phyloP scores from a whole-genome alignment of 1,140 invertebrate genomes.

The Macrosteles quadrilineatus region DNA sequence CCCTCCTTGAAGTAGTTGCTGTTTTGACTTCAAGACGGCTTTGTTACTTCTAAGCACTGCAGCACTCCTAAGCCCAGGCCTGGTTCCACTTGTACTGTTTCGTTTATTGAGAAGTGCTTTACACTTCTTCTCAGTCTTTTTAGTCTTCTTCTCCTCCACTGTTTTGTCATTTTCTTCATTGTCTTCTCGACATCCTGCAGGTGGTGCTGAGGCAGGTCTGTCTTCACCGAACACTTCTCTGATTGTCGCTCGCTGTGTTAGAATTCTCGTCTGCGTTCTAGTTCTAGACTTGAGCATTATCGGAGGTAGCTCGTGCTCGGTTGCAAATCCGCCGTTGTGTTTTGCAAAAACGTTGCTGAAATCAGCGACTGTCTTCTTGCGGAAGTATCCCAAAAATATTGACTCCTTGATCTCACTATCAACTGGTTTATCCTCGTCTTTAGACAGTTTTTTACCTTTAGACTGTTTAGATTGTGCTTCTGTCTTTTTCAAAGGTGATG shows the following conservation, averaged over 20 bases:
- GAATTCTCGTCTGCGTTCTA: slow-evolving; percentile 70
- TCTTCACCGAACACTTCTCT: slow-evolving; percentile 77
- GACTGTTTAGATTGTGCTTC: slow-evolving; percentile 36
- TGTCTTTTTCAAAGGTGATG: slow-evolving; percentile 45
- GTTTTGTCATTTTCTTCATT: slow-evolving; percentile 43
- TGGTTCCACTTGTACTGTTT: slow-evolving; percentile 22
- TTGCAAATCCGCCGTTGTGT: slow-evolving; percentile 56
- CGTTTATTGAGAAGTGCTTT: slow-evolving; percentile 34
- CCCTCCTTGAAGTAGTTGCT: slow-evolving; percentile 50
- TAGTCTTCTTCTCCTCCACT: slow-evolving; percentile 40
- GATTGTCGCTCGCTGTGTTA: slow-evolving; percentile 75
- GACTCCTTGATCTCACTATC: slow-evolving; percentile 52
- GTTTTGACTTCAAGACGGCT: slow-evolving; percentile 54
- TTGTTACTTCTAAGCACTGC: slow-evolving; percentile 57
- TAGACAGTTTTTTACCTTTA: slow-evolving; percentile 55
- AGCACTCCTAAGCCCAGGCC: slow-evolving; percentile 35
- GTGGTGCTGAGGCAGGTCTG: slow-evolving; percentile 65
- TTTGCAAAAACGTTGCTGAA: slow-evolving; percentile 68
- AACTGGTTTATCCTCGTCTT: slow-evolving; percentile 54
- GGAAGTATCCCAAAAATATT: slow-evolving; percentile 61
- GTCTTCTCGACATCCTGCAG: slow-evolving; percentile 49
- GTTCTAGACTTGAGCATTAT: slow-evolving; percentile 72
- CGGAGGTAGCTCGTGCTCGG: slow-evolving; percentile 64
- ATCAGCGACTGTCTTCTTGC: slow-evolving; percentile 68
- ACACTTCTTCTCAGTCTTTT: not conserved